Base-by-base conservation (phyloP, 2,888 invertebrate species). In the Heliconius erato region DNA sequence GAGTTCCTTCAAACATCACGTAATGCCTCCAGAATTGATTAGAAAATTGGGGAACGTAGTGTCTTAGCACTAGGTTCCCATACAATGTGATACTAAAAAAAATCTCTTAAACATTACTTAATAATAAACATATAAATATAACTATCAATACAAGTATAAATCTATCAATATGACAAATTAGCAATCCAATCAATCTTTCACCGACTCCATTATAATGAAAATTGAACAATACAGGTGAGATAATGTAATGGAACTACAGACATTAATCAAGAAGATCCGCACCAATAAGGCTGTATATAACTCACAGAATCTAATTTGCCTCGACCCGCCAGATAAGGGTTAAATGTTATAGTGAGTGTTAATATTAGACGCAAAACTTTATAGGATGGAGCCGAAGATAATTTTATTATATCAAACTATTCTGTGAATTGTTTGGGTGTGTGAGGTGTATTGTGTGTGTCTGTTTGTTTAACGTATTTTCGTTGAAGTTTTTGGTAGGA, bases 201-300 rank as follows among this genome's bases (percentile, higher is more conserved):
- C 81, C 81, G 69, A 69, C 69, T 69, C 68, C 32, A 81, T 77
- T 81, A 82, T 81, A 68, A 79, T 78, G 74, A 79, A 74, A 81
- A 74, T 82, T 82, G 80, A 82, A 63, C 82, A 82, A 74, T 79
- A 81, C 85, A 84, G 84, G 84, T 85, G 80, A 85, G 85, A 84
- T 82, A 86, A 85, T 79, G 81, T 83, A 84, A 84, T 84, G 82
- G 84, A 86, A 81, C 85, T 85, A 82, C 79, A 80, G 69, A 83
- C 87, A 87, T 87, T 87, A 87, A 87, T 87, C 87, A 87, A 87
- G 86, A 79, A 85, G 85, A 87, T 86, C 86, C 83, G 80, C 84
- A 81, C 87, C 87, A 87, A 87, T 87, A 87, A 87, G 85, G 87
- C 83, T 85, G 86, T 87, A 86, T 86, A 87, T 87, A 87, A 86